phyloP scores from a whole-genome alignment of 2,797 vertebrate species.

The Neopelma chrysocephalum region DNA sequence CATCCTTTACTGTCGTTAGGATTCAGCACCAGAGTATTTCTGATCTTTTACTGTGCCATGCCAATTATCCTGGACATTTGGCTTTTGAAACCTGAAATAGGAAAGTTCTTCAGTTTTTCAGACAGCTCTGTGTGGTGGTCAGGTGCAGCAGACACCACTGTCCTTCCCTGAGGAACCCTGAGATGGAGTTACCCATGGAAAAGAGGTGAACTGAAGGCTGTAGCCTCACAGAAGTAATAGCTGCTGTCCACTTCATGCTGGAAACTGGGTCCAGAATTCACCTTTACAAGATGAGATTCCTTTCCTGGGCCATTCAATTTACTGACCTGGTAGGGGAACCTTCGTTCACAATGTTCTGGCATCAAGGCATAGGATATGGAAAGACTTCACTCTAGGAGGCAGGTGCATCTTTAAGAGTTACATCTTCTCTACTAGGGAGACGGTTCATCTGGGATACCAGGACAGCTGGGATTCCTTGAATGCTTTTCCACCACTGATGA shows the following conservation, averaged over 20 bases:
- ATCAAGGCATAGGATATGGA: not conserved
- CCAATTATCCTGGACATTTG: not conserved
- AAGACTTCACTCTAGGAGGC: not conserved
- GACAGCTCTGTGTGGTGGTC: not conserved
- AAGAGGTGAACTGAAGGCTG: not conserved
- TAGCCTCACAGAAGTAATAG: not conserved
- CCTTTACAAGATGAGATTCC: not conserved
- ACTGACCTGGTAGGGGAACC: not conserved
- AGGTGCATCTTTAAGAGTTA: not conserved
- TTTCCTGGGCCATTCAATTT: not conserved
- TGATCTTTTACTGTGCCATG: not conserved
- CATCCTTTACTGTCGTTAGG: not conserved
- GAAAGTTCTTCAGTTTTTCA: not conserved
- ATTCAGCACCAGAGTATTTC: not conserved
- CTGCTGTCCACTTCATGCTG: not conserved
- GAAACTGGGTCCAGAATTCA: not conserved
- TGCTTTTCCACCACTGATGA: slow-evolving; percentile 3
- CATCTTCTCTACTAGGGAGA: not conserved
- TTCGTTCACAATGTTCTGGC: not conserved
- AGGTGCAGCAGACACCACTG: not conserved
- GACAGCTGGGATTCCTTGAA: slow-evolving; percentile 49
- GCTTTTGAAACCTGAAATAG: not conserved
- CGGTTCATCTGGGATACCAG: not conserved
- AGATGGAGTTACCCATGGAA: not conserved
- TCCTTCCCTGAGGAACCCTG: not conserved